These are phyloP conservation scores for Fopius arisanus DNA, from an alignment of 1,140 invertebrate species.

Conservation along the genomic window DNA sequence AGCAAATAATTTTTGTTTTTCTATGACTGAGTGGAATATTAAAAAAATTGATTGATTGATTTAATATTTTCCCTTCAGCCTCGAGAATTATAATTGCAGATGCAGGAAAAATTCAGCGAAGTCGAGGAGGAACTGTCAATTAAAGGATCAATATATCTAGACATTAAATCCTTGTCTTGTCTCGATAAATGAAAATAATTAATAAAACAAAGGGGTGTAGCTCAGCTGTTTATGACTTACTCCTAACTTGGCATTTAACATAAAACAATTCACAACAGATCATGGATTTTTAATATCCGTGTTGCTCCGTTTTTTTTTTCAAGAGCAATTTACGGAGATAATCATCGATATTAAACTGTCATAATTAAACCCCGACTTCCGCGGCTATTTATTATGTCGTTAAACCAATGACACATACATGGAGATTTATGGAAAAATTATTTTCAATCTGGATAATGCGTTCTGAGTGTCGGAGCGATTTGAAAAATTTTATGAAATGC, in stretches of 20 bases:
- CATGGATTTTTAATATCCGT: slow-evolving; percentile 16
- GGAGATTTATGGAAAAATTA: neutral
- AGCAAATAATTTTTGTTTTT: too few species aligned
- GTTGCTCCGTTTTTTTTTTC: slow-evolving; percentile 7
- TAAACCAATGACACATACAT: neutral
- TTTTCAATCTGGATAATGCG: too few species aligned
- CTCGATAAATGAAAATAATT: neutral
- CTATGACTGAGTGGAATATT: too few species aligned
- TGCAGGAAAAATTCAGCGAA: slow-evolving; percentile 15
- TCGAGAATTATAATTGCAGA: slow-evolving; percentile 21
- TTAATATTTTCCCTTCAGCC: neutral
- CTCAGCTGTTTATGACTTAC: slow-evolving; percentile 12
- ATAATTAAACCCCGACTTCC: slow-evolving; percentile 10
- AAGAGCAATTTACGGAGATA: neutral
- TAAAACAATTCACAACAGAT: neutral
- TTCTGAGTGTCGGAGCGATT: too few species aligned
- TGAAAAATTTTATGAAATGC: too few species aligned
- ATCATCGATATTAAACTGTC: slow-evolving; percentile 4
- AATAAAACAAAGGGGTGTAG: slow-evolving; percentile 11
- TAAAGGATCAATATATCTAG: slow-evolving; percentile 17
- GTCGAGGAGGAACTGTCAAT: slow-evolving; percentile 19
- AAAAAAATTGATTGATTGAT: neutral
- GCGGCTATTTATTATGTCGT: neutral
- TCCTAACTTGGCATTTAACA: neutral
- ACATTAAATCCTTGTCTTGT: slow-evolving; percentile 6